Evolutionary conservation across 92 coral and sea anemone genomes (phyloP).

Genomic region (Porites lobata): DNA sequence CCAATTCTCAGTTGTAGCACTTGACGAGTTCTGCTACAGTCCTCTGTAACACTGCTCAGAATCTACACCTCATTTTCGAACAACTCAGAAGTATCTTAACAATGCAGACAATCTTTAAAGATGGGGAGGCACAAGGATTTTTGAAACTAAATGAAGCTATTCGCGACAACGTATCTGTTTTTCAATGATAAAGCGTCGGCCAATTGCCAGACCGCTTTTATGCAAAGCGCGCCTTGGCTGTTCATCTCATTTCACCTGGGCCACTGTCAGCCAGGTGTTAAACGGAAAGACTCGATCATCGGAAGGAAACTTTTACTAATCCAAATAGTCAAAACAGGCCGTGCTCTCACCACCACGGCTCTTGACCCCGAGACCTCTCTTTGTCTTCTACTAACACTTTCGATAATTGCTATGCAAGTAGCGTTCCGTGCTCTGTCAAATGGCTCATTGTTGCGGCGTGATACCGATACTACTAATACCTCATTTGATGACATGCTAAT

Average conservation of each 20-base stretch:
- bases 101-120: slow-evolving; percentile 24
- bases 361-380: slow-evolving; percentile 68
- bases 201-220: background rate
- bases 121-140: background rate
- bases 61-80: background rate
- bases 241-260: slow-evolving; percentile 7
- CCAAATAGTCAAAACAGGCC: slow-evolving; percentile 46
- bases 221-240: background rate
- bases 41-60: no score
- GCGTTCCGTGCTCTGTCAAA: slow-evolving; percentile 61
- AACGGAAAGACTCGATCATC: slow-evolving; percentile 57
- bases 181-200: slow-evolving; percentile 7
- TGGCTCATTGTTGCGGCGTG: slow-evolving; percentile 39
- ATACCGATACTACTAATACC: slow-evolving; percentile 46
- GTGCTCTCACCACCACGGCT: slow-evolving; percentile 39
- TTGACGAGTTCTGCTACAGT: background rate
- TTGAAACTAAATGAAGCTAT: background rate
- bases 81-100: slow-evolving; percentile 18
- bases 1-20: slow-evolving; percentile 3
- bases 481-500: slow-evolving; percentile 46
- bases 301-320: slow-evolving; percentile 65
- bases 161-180: background rate
- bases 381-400: slow-evolving; percentile 59
- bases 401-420: slow-evolving; percentile 57
- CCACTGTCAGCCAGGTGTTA: slow-evolving; percentile 55